A percentile compares a stretch with the other conserved stretches of the same genome.
Evolutionary conservation across 2,113 vertebrate species (phyloP).

Genomic region (Oncorhynchus keta): DNA sequence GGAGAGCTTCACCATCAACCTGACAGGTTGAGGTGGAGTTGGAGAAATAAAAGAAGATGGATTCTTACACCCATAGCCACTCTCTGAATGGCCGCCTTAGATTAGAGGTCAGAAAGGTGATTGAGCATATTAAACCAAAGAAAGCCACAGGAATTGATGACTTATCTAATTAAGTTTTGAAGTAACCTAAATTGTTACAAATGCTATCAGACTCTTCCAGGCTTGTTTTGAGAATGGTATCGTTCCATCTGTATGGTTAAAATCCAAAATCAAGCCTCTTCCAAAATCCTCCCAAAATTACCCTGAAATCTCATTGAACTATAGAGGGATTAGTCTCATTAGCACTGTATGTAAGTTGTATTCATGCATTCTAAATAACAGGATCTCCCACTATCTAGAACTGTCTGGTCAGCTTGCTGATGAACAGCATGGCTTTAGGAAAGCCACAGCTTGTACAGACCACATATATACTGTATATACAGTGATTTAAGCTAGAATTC

Average conservation of each 20-base stretch:
- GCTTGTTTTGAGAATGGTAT: neutral
- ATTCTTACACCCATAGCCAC: neutral
- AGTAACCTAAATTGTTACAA: neutral
- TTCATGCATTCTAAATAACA: no score
- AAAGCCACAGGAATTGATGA: neutral
- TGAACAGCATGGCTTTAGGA: no score
- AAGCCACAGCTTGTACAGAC: no score
- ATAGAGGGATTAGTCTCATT: neutral
- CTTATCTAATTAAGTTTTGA: neutral
- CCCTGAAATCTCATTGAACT: neutral
- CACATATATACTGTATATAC: no score
- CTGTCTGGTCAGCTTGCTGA: no score
- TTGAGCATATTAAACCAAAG: neutral
- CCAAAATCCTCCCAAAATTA: neutral
- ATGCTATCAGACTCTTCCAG: no score
- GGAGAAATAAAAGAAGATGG: neutral
- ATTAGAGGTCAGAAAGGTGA: neutral
- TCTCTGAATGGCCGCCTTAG: neutral
- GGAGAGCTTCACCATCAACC: neutral
- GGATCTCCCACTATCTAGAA: no score
- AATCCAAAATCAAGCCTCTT: conserved; percentile 1
- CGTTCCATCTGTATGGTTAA: neutral
- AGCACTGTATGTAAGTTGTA: no score
- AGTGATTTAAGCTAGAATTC: no score
- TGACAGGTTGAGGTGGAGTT: neutral